A percentile compares a stretch with the other conserved stretches of the same genome.
Evolutionary conservation across 2,113 vertebrate genomes (phyloP).

Genomic region (Chaenocephalus aceratus): DNA sequence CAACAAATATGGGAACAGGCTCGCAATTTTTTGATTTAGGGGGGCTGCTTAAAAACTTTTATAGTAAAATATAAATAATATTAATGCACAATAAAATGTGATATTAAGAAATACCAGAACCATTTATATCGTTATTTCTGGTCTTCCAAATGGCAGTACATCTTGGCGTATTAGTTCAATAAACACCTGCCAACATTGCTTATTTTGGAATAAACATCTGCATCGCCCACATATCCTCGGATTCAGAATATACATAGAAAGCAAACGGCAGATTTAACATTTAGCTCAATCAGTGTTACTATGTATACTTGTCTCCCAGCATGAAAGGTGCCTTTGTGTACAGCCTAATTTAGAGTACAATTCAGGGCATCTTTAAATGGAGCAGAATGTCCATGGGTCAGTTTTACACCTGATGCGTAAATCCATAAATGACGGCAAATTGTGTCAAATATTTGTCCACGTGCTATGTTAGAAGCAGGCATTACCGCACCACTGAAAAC

Average conservation of each 20-base stretch:
- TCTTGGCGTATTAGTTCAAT: slow-evolving; percentile 5
- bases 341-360: background rate
- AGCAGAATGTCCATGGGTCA: background rate
- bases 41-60: background rate
- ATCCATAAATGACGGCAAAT: slow-evolving; percentile 14
- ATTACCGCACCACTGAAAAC: slow-evolving; percentile 61
- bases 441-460: slow-evolving; percentile 49
- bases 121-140: background rate
- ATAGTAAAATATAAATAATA: background rate
- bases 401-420: slow-evolving; percentile 17
- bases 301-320: slow-evolving; percentile 5
- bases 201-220: slow-evolving; percentile 39
- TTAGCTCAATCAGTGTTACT: slow-evolving; percentile 13
- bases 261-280: slow-evolving; percentile 18
- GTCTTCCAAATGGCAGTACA: background rate
- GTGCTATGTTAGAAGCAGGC: slow-evolving; percentile 47
- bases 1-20: background rate
- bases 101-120: background rate
- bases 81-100: background rate
- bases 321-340: background rate
- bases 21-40: background rate
- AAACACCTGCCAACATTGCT: slow-evolving; percentile 35
- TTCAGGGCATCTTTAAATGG: background rate
- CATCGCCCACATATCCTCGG: slow-evolving; percentile 11
- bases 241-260: slow-evolving; percentile 8